Conservation (phyloP, 2,113 vertebrate species). For the Grammomys surdaster region DNA sequence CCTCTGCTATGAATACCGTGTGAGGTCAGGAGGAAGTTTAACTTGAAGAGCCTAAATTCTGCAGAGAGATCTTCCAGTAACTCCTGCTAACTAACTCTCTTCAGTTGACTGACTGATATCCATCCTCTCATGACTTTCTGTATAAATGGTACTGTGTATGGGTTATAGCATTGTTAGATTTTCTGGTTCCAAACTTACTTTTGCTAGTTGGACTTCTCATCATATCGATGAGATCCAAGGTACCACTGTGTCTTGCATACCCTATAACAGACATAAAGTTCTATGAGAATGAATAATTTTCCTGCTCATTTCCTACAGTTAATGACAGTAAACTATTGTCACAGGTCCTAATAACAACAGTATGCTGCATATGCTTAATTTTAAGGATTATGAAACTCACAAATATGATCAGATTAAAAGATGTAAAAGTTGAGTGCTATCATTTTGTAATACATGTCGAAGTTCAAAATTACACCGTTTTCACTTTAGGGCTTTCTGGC, state of each 20-base stretch:
- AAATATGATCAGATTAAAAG: conserved; percentile 12
- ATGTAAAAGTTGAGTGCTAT: background rate
- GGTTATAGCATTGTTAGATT: background rate
- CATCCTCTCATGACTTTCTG: background rate
- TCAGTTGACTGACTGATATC: background rate
- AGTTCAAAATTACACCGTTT: background rate
- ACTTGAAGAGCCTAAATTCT: background rate
- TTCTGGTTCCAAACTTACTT: background rate
- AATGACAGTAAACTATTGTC: background rate
- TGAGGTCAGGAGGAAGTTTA: background rate
- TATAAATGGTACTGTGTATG: background rate
- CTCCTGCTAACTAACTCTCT: background rate
- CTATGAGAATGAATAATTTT: background rate
- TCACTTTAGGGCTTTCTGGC: background rate
- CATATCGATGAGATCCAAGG: background rate
- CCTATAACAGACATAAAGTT: background rate
- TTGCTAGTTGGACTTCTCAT: background rate
- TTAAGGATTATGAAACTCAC: conserved; percentile 11
- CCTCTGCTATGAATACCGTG: background rate
- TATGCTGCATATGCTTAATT: background rate
- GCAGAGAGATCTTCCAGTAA: background rate
- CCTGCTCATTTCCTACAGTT: background rate
- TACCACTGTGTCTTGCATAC: background rate
- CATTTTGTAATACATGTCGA: background rate
- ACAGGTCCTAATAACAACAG: background rate